A percentile compares a stretch with the other conserved stretches of the same genome.
These are phyloP conservation scores for Rhysida immarginata DNA, from an alignment of 1,140 invertebrate species.

Conservation along the genomic window DNA sequence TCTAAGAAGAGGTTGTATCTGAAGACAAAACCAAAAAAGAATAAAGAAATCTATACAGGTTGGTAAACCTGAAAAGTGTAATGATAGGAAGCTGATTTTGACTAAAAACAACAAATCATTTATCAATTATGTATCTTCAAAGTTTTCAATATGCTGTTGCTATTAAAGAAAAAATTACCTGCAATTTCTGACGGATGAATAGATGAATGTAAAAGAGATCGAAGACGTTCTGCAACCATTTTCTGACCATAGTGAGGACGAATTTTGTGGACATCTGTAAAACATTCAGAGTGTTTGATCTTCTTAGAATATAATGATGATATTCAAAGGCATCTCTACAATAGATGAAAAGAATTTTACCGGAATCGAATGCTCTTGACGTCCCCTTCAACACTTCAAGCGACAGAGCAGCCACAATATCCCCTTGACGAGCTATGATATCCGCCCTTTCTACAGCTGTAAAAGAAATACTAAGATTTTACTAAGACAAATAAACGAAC, in stretches of 20 bases:
- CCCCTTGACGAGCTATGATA: slow-evolving; percentile 46
- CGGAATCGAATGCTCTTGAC: slow-evolving; percentile 49
- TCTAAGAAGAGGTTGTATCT: no score
- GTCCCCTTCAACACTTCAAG: slow-evolving; percentile 58
- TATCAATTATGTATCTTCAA: no score
- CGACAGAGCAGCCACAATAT: slow-evolving; percentile 52
- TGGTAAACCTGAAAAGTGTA: no score
- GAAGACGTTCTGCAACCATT: slow-evolving; percentile 42
- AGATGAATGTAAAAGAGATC: slow-evolving; percentile 49
- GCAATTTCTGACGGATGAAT: slow-evolving; percentile 53
- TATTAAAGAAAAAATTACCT: slow-evolving; percentile 34
- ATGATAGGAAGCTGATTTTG: no score
- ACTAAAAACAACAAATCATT: no score
- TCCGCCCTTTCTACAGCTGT: slow-evolving; percentile 44
- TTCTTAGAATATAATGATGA: background rate
- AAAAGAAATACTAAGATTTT: no score
- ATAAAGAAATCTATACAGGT: no score
- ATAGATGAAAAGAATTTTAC: slow-evolving; percentile 24
- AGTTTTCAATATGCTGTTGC: no score
- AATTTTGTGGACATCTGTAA: slow-evolving; percentile 48
- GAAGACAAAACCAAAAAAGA: no score
- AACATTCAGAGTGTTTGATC: slow-evolving; percentile 1
- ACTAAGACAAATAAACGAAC: no score
- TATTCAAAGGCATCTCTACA: no score
- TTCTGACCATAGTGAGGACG: slow-evolving; percentile 51